These are phyloP conservation scores for Xylota segnis DNA, from an alignment of 2,888 invertebrate species.

Conservation along the genomic window DNA sequence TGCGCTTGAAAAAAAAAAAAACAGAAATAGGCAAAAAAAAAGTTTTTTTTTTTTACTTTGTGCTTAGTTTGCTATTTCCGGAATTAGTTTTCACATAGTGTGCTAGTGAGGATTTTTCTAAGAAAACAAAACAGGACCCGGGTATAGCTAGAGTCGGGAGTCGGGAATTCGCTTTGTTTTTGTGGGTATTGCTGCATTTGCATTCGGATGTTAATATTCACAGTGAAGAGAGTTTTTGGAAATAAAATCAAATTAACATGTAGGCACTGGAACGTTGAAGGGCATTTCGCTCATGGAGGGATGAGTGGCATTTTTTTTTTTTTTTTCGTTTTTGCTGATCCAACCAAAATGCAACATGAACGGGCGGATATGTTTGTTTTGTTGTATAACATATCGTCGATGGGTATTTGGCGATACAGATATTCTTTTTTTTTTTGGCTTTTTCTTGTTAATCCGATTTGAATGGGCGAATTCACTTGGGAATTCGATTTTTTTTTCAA, in stretches of 20 bases:
- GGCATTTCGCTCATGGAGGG: background rate
- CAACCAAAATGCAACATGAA: slow-evolving; percentile 30
- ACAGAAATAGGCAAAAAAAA: slow-evolving; percentile 50
- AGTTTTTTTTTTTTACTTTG: slow-evolving; percentile 36
- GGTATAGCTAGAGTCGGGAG: background rate
- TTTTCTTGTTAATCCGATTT: slow-evolving; percentile 49
- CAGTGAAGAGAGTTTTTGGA: background rate
- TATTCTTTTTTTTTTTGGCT: background rate
- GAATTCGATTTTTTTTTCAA: slow-evolving; percentile 34
- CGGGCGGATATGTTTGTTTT: slow-evolving; percentile 2
- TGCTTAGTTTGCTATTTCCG: slow-evolving; percentile 67
- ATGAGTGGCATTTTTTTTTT: background rate
- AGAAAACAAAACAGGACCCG: slow-evolving; percentile 42
- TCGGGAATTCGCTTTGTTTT: background rate
- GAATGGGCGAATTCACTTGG: slow-evolving; percentile 46
- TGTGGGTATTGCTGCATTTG: slow-evolving; percentile 39
- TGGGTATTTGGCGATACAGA: background rate
- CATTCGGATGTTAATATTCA: slow-evolving; percentile 26
- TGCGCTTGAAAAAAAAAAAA: slow-evolving; percentile 48
- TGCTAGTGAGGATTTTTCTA: slow-evolving; percentile 40
- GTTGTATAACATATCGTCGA: background rate
- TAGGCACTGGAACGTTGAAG: slow-evolving; percentile 1
- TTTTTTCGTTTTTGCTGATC: slow-evolving; percentile 8
- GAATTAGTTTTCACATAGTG: slow-evolving; percentile 60
- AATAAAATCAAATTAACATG: slow-evolving; percentile 22